These are phyloP conservation scores for Mesopsocus fuscifrons DNA, from an alignment of 2,888 invertebrate species.

Conservation along the genomic window DNA sequence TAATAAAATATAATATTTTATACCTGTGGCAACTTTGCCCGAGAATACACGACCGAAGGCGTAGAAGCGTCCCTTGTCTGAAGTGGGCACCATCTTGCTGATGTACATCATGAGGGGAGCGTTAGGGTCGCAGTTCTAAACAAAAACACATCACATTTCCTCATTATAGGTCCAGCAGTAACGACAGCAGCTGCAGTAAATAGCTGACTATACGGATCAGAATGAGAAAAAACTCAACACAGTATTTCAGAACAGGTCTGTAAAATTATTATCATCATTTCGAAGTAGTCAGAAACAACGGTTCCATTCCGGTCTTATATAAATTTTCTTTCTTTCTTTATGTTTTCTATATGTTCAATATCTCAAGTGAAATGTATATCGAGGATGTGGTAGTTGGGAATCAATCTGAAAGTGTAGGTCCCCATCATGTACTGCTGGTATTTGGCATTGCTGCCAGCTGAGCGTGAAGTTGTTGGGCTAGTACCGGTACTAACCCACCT, in stretches of 20 bases:
- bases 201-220: too few relatives aligned
- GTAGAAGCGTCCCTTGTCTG: conserved; percentile 99
- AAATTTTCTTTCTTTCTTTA: too few relatives aligned
- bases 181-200: too few relatives aligned
- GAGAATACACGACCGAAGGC: conserved; percentile 99
- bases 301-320: too few relatives aligned
- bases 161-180: conserved; percentile 7
- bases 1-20: not conserved
- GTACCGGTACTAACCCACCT: conserved; percentile 37
- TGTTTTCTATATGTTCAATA: too few relatives aligned
- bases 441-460: too few relatives aligned
- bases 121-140: conserved; percentile 78
- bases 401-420: too few relatives aligned
- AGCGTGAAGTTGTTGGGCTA: too few relatives aligned
- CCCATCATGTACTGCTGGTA: too few relatives aligned
- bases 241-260: conserved; percentile 25
- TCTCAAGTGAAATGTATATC: too few relatives aligned
- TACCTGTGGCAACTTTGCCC: conserved; percentile 41
- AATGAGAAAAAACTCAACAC: too few relatives aligned
- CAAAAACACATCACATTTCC: not conserved
- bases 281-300: conserved; percentile 10
- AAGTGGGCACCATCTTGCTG: conserved; percentile 99
- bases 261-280: conserved; percentile 23
- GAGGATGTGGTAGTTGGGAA: too few relatives aligned
- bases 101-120: conserved; percentile 99